Evolutionary conservation across 1,140 invertebrate genomes (phyloP).

Genomic region (Globodera rostochiensis): DNA sequence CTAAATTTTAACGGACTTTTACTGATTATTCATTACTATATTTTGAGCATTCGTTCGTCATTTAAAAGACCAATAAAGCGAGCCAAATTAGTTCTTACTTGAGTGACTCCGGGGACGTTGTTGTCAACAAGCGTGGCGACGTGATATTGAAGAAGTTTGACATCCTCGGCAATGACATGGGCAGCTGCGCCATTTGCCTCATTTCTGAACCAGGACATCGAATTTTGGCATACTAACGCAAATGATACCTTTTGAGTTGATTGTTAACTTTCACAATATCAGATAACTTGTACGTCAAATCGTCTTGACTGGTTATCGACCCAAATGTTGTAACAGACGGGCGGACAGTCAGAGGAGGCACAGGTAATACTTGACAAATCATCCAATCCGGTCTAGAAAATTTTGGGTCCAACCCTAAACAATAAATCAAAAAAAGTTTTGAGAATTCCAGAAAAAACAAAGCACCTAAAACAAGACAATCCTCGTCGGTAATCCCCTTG

Average conservation of each 20-base stretch:
- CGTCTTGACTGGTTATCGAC: conserved; percentile 94
- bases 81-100: conserved; percentile 67
- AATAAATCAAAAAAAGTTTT: conserved; percentile 25
- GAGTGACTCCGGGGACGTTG: conserved; percentile 94
- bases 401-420: conserved; percentile 66
- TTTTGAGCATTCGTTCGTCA: not conserved
- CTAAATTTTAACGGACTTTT: conserved; percentile 49
- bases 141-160: conserved; percentile 97
- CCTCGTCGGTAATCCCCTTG: conserved; percentile 94
- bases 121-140: conserved; percentile 97
- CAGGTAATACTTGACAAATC: conserved; percentile 93
- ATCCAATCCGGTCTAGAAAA: conserved; percentile 98
- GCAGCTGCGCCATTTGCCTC: conserved; percentile 93
- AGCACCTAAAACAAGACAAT: conserved; percentile 83
- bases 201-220: conserved; percentile 73
- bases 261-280: conserved; percentile 99
- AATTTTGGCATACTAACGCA: not conserved
- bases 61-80: not conserved
- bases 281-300: conserved; percentile 96
- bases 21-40: not conserved
- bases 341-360: conserved; percentile 86
- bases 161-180: conserved; percentile 93
- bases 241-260: conserved; percentile 73
- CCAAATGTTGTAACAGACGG: conserved; percentile 99
- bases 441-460: conserved; percentile 70